Percentiles rank a stretch among this genome's conserved stretches.
These are phyloP conservation scores for Danio choprae DNA, from an alignment of 2,797 vertebrate species.

Conservation along the genomic window DNA sequence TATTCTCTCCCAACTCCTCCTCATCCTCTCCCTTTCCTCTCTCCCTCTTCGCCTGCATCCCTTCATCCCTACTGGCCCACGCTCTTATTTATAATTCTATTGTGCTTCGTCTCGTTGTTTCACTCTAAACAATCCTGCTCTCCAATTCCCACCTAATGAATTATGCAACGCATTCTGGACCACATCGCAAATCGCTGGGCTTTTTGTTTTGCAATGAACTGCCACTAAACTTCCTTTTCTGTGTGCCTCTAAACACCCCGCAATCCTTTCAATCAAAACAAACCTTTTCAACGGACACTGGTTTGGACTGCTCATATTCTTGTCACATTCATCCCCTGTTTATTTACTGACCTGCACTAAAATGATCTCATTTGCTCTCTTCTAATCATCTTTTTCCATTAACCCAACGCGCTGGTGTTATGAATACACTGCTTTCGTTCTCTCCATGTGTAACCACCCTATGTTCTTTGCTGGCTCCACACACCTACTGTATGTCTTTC, in stretches of 20 bases:
- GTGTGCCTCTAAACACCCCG: conserved; percentile 40
- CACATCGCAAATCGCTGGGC: conserved; percentile 55
- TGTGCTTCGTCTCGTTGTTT: conserved; percentile 52
- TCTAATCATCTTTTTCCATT: conserved; percentile 15
- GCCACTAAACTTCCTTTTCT: conserved; percentile 55
- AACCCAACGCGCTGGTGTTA: not conserved
- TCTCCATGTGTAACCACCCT: conserved; percentile 4
- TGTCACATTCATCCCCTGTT: conserved; percentile 21
- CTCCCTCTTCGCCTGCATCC: conserved; percentile 25
- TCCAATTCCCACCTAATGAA: conserved; percentile 64
- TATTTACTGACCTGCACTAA: conserved; percentile 15
- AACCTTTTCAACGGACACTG: conserved; percentile 41
- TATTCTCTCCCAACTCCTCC: conserved; percentile 56
- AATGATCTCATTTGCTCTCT: conserved; percentile 21
- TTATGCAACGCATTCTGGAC: conserved; percentile 60
- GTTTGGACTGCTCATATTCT: not conserved
- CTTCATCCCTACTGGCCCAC: conserved; percentile 34
- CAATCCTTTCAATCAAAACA: conserved; percentile 27
- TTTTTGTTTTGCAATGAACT: conserved; percentile 59
- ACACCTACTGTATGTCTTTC: conserved; percentile 10
- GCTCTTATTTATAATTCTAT: conserved; percentile 62
- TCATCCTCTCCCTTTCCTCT: conserved; percentile 39
- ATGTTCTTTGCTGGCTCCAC: conserved; percentile 32
- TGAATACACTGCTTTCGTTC: conserved; percentile 15
- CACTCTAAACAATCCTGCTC: conserved; percentile 60